These are phyloP conservation scores for Eretmocerus hayati DNA, from an alignment of 2,888 invertebrate genomes.

Conservation along the genomic window DNA sequence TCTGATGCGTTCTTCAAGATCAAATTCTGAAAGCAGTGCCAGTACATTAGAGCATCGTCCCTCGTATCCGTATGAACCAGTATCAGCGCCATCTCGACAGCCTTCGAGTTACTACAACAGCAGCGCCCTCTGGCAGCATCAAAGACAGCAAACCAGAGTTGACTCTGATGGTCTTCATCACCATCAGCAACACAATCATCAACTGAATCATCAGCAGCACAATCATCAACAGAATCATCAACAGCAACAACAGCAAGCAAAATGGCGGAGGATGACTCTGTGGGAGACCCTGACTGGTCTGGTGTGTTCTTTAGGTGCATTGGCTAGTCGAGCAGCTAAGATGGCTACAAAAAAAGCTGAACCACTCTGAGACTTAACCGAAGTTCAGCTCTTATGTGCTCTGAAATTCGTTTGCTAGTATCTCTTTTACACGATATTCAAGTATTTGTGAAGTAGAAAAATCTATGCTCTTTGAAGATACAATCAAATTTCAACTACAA, in stretches of 20 bases:
- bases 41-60: conserved; percentile 8
- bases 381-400: background rate
- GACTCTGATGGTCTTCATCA: background rate
- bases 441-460: no score
- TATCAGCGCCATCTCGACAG: background rate
- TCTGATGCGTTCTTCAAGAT: conserved; percentile 19
- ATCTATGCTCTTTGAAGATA: no score
- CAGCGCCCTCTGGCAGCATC: conserved; percentile 23
- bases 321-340: conserved; percentile 45
- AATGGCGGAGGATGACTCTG: conserved; percentile 31
- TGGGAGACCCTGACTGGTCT: conserved; percentile 48
- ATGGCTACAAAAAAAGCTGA: conserved; percentile 39
- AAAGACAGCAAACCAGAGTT: conserved; percentile 7
- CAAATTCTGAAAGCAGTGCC: conserved; percentile 18
- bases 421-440: no score
- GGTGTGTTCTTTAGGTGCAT: conserved; percentile 46
- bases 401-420: no score
- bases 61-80: conserved; percentile 23
- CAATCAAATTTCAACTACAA: no score
- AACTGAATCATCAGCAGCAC: background rate
- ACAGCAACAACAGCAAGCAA: conserved; percentile 19
- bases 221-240: conserved; percentile 17
- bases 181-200: background rate
- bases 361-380: conserved; percentile 31
- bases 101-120: background rate